Evolutionary conservation across 2,113 vertebrate species (phyloP), one percentile per base, ranked within the genome.

Genomic region (Rhinolophus ferrumequinum): DNA sequence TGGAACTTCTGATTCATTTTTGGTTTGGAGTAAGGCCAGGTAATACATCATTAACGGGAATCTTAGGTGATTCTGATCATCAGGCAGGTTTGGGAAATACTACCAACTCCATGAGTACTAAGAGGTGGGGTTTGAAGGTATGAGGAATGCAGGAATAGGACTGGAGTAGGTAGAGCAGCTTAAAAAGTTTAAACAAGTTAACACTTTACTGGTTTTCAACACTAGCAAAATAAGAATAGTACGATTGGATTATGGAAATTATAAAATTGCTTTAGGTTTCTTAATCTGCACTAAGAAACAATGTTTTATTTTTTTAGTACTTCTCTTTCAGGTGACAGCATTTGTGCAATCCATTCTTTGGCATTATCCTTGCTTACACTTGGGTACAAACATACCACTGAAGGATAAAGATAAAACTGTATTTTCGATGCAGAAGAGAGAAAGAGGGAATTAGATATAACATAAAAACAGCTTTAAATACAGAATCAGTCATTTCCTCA

Each of bases 1-100:
- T 95, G 73, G 84, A 89, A 96, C 88, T 93, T 94, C 12, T 94
- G 64, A 72, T 94, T 97, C 64, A 64, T 47, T 88, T 92, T 77
- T 8, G 11, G 24, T 81, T 33, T 80, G 47, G 52, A 26, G 52
- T 66, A 64, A 93, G 64, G 24, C 73, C 82, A 81, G 24, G 54
- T 92, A 66, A 30, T 94, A 5, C 75, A 72, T 95, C 66, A 91
- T 80, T 88, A 93, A 67, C 44, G 86, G 64, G 70, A 96, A 62
- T 93, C 19, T 58, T 84, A 87, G 88, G 26, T 92, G 86, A 96
- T 86, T 92, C 64, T 96, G n/a, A 73, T 92, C 33, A 92, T 82
- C 52, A 84, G 16, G 12, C 50, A 80, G 60, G 38, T 80, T 95
- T 93, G 60, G 69, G 52, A 95, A 90, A 86, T 95, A 85, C 35